These are phyloP conservation scores for Nyctereutes procyonoides DNA, from an alignment of 2,113 vertebrate genomes.

Conservation along the genomic window DNA sequence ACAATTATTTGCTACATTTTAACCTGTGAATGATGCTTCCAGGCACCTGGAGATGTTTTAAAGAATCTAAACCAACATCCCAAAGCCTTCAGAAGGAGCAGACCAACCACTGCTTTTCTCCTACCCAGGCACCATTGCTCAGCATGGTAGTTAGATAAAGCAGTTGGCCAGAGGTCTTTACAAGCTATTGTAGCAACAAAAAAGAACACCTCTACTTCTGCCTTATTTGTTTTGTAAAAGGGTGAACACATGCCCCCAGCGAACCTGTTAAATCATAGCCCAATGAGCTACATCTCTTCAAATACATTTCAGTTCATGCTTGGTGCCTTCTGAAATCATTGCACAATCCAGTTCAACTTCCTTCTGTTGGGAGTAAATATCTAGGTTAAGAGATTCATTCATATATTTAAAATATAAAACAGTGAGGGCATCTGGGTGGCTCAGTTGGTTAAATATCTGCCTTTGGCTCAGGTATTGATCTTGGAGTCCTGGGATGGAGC, in stretches of 20 bases:
- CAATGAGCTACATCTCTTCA: neutral
- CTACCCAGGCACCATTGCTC: neutral
- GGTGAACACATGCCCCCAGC: neutral
- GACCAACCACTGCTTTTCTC: neutral
- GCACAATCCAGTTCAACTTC: neutral
- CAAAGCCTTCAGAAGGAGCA: neutral
- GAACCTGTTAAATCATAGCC: neutral
- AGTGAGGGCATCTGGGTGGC: no score
- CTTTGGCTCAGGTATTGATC: no score
- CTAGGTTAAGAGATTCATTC: neutral
- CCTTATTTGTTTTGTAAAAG: neutral
- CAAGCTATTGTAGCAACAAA: neutral
- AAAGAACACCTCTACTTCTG: neutral
- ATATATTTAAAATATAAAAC: conserved; percentile 37
- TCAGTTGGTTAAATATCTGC: no score
- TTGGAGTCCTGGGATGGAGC: no score
- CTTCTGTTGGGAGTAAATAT: neutral
- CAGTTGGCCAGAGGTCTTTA: conserved; percentile 13
- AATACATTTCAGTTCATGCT: neutral
- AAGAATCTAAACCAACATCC: neutral
- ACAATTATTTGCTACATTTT: neutral
- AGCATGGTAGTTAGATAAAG: neutral
- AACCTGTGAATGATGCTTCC: neutral
- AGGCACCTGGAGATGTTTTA: neutral
- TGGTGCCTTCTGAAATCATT: neutral